A percentile compares a stretch with the other conserved stretches of the same genome.
Evolutionary conservation across 1,140 invertebrate genomes (phyloP).

Genomic region (Myzus persicae): DNA sequence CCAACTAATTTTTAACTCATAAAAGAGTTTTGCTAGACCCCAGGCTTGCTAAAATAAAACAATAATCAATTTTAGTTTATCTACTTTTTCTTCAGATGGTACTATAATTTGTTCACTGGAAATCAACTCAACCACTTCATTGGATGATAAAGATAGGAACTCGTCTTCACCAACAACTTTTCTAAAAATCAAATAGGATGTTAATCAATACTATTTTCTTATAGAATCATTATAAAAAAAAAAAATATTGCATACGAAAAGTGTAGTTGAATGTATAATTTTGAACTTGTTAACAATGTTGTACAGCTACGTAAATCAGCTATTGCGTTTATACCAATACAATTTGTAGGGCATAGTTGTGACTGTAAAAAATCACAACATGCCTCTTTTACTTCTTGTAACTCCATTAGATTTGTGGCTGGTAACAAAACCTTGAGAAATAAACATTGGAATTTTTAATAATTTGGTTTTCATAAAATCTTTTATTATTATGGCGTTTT

Average conservation of each 20-base stretch:
- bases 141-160: too few species aligned
- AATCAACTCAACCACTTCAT: too few species aligned
- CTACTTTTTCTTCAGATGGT: too few species aligned
- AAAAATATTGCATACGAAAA: conserved; percentile 75
- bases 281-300: conserved; percentile 79
- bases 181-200: too few species aligned
- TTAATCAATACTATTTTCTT: too few species aligned
- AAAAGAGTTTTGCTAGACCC: too few species aligned
- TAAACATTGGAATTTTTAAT: not conserved
- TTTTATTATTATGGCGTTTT: conserved; percentile 74
- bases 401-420: conserved; percentile 90
- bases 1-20: too few species aligned
- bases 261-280: conserved; percentile 90
- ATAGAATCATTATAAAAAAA: not conserved
- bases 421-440: conserved; percentile 72
- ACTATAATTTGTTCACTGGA: too few species aligned
- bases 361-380: conserved; percentile 92
- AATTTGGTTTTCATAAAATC: not conserved
- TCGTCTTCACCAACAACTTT: too few species aligned
- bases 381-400: conserved; percentile 88
- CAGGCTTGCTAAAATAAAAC: too few species aligned
- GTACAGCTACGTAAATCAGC: conserved; percentile 92
- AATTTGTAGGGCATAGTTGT: conserved; percentile 93
- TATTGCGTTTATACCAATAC: conserved; percentile 93
- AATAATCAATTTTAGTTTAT: too few species aligned